Percentiles rank a stretch among this genome's conserved stretches.
Conservation (phyloP, 1,140 invertebrate genomes). For the Heliconius nattereri region DNA sequence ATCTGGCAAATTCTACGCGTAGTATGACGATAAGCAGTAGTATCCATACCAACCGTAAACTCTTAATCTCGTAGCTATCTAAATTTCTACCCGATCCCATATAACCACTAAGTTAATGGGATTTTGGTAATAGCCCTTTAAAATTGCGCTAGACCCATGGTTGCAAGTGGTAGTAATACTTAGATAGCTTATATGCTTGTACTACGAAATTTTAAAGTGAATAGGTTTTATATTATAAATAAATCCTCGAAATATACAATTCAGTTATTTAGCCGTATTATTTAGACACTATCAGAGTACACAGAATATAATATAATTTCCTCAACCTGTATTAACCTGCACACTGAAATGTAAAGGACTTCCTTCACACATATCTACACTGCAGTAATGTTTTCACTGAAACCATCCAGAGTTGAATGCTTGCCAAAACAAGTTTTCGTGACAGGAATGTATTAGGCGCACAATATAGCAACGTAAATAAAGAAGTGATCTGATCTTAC, state of each 20-base stretch:
- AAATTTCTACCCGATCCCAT: slow-evolving; percentile 32
- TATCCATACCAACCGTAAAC: slow-evolving; percentile 48
- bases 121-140: slow-evolving; percentile 50
- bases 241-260: neutral
- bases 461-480: neutral
- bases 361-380: slow-evolving; percentile 39
- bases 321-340: slow-evolving; percentile 29
- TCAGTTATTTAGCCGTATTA: neutral
- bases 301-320: slow-evolving; percentile 24
- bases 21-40: slow-evolving; percentile 37
- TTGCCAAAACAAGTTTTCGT: slow-evolving; percentile 58
- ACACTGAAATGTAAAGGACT: slow-evolving; percentile 48
- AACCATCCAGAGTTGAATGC: slow-evolving; percentile 53
- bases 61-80: slow-evolving; percentile 47
- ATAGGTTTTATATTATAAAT: neutral
- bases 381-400: slow-evolving; percentile 58
- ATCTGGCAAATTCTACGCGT: slow-evolving; percentile 55
- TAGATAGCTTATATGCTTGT: neutral
- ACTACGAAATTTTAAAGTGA: neutral
- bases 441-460: slow-evolving; percentile 4
- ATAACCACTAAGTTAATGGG: slow-evolving; percentile 44
- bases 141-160: slow-evolving; percentile 7
- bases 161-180: neutral
- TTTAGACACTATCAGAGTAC: neutral
- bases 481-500: neutral